These are phyloP conservation scores for human DNA, from an alignment of 2,113 vertebrate species.

Conservation along the genomic window DNA sequence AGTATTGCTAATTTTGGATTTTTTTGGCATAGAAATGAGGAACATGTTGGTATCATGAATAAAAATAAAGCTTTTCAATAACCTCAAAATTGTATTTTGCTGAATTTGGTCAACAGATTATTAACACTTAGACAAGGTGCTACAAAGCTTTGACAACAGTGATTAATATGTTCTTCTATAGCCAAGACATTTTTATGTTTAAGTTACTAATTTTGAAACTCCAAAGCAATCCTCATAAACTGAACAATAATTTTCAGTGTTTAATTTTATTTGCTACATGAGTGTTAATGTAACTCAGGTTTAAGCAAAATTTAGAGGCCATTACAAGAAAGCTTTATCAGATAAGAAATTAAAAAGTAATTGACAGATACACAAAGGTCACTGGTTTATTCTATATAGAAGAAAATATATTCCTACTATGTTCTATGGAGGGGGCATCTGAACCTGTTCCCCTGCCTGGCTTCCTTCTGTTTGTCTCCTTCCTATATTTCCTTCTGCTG, in stretches of 20 bases:
- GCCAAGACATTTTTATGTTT: not conserved
- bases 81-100: not conserved
- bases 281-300: not conserved
- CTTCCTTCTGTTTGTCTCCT: not conserved
- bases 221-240: accelerated
- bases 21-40: no score
- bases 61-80: not conserved
- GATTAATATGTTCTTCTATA: not conserved
- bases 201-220: not conserved
- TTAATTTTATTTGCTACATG: not conserved
- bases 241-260: not conserved
- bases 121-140: accelerated
- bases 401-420: not conserved
- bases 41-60: no score
- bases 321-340: not conserved
- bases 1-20: no score
- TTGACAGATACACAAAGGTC: not conserved
- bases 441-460: not conserved
- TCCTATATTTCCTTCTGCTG: not conserved
- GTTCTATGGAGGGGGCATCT: not conserved
- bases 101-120: not conserved
- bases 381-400: not conserved
- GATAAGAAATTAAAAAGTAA: not conserved
- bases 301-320: not conserved
- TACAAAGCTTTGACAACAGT: not conserved